Base-by-base conservation (phyloP, 2,888 invertebrate genomes). In the Callimorpha dominula region DNA sequence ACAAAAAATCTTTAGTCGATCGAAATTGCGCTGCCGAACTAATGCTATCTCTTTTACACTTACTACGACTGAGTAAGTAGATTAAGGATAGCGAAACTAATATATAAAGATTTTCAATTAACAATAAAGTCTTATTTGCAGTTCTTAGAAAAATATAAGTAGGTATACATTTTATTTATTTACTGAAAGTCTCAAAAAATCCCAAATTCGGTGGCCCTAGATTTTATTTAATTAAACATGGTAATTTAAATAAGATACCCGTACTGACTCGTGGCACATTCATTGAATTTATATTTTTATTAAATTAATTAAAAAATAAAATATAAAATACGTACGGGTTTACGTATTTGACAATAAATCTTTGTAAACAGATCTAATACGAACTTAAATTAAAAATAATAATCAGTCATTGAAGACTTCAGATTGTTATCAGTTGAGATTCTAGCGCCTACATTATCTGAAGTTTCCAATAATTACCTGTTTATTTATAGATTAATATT, bases 361-460 rank as follows among this genome's bases (percentile, higher is more conserved):
- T 84, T 84, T 87, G 84, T 87, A 85, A 87, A 90, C 94, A 94
- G 94, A 94, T 94, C 94, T 92, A 86, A 87, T 80, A 78, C 85
- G 84, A 89, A 85, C 83, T 80, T 86, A 88, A 85, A 81, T 76
- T 87, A 85, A 49, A 86, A 82, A 84, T 84, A 82, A 84, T 84
- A 84, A 86, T 94, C 94, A 94, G 94, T 95, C 95, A 95, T 95
- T 95, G 95, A 93, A 94, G 93, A 84, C 93, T 95, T 95, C 94
- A 94, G 94, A 95, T 91, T 87, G 74, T 76, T 78, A 75, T 76
- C 76, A 70, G 87, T 86, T 93, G 95, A 94, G 95, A 94, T 95
- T 94, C 95, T 89, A 90, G 88, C 94, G 89, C 91, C 92, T 90
- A 87, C 70, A 73, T 73, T 78, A 93, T 94, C 95, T 95, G 94